These are phyloP conservation scores for Vanessa atalanta DNA, from an alignment of 1,140 invertebrate genomes.

Conservation along the genomic window DNA sequence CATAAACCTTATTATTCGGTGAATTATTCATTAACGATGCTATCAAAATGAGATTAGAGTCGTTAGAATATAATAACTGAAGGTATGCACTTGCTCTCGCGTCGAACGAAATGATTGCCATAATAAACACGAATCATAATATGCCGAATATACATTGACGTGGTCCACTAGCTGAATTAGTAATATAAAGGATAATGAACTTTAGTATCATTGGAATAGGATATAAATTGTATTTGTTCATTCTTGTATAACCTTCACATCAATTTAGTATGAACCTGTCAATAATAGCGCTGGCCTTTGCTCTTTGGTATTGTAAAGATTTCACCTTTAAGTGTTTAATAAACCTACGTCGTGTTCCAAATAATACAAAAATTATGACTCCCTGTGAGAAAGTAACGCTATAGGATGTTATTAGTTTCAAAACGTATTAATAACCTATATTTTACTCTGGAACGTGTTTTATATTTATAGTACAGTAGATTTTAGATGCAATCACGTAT, in stretches of 20 bases:
- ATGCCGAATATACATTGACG: slow-evolving; percentile 45
- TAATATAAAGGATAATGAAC: slow-evolving; percentile 11
- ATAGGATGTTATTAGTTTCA: not conserved
- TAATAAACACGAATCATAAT: slow-evolving; percentile 70
- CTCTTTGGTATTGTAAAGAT: slow-evolving; percentile 55
- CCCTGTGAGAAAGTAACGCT: slow-evolving; percentile 24
- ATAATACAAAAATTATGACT: slow-evolving; percentile 33
- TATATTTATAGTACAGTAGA: not conserved
- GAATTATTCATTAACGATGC: slow-evolving; percentile 30
- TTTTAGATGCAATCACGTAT: too few relatives aligned
- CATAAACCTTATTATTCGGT: slow-evolving; percentile 23
- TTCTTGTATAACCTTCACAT: slow-evolving; percentile 26
- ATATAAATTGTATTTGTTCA: slow-evolving; percentile 2
- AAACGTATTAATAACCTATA: not conserved
- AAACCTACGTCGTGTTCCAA: slow-evolving; percentile 33
- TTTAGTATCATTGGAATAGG: not conserved
- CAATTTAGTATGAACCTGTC: slow-evolving; percentile 55
- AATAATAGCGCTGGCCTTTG: slow-evolving; percentile 65
- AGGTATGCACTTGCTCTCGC: slow-evolving; percentile 61
- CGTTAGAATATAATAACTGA: slow-evolving; percentile 63
- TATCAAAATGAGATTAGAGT: slow-evolving; percentile 43
- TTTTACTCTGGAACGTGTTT: not conserved
- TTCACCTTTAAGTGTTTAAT: slow-evolving; percentile 38
- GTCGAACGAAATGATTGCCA: slow-evolving; percentile 66
- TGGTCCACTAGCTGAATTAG: slow-evolving; percentile 11